Evolutionary conservation across 2,113 vertebrate species (phyloP).

Genomic region (Erinaceus europaeus): DNA sequence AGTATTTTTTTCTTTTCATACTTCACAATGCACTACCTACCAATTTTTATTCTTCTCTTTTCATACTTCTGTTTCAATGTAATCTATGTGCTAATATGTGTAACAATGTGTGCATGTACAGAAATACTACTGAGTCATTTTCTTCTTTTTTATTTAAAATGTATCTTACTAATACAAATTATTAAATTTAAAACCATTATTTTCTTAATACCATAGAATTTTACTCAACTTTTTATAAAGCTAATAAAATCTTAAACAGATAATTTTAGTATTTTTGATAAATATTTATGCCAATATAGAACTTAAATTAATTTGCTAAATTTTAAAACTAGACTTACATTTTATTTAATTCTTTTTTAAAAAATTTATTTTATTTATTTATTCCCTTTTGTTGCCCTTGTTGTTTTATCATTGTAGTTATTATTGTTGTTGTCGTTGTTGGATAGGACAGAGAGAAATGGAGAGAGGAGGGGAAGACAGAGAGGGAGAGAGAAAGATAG

Average conservation of each 20-base stretch:
- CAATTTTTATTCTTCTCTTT: neutral
- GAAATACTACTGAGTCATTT: neutral
- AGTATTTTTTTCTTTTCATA: neutral
- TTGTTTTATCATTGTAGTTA: too few relatives aligned
- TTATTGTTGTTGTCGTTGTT: too few relatives aligned
- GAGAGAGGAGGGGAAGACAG: too few relatives aligned
- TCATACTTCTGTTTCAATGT: neutral
- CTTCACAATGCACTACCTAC: neutral
- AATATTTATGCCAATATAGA: constrained; percentile 6
- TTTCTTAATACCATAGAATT: too few relatives aligned
- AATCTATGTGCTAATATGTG: neutral
- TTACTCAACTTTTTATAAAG: too few relatives aligned
- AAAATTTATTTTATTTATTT: too few relatives aligned
- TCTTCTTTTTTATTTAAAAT: constrained; percentile 1
- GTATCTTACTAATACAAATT: constrained; percentile 2
- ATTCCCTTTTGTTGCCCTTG: too few relatives aligned
- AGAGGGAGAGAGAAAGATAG: too few relatives aligned
- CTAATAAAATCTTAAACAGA: too few relatives aligned
- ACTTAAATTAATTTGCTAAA: constrained; percentile 44
- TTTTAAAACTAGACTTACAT: constrained; percentile 43
- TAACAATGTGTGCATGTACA: neutral
- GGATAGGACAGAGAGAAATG: too few relatives aligned
- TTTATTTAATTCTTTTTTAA: too few relatives aligned
- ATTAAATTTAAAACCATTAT: neutral
- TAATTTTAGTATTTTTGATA: constrained; percentile 52